These are phyloP conservation scores for Dolomedes plantarius DNA, from an alignment of 2,888 invertebrate species.

Conservation along the genomic window DNA sequence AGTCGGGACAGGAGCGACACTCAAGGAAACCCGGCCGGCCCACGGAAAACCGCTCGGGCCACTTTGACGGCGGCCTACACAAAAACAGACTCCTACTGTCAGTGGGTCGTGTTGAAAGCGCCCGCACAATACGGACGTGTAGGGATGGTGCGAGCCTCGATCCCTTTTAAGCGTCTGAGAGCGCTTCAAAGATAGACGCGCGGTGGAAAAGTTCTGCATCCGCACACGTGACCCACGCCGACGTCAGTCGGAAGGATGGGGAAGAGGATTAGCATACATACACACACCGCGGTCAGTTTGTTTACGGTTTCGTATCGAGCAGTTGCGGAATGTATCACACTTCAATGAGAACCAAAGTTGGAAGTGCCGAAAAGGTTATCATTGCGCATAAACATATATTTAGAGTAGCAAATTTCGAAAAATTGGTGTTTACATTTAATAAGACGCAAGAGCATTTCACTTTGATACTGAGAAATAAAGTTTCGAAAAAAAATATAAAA, in stretches of 20 bases:
- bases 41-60: constrained; percentile 47
- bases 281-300: neutral
- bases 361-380: too few relatives aligned
- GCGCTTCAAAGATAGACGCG: neutral
- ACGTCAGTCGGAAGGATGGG: neutral
- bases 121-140: neutral
- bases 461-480: too few relatives aligned
- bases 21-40: constrained; percentile 32
- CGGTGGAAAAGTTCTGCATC: neutral
- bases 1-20: constrained; percentile 5
- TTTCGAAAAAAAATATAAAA: too few relatives aligned
- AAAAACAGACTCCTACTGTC: constrained; percentile 1
- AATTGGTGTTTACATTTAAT: too few relatives aligned
- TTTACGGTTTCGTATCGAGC: too few relatives aligned
- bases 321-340: too few relatives aligned
- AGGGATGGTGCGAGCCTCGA: neutral
- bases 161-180: neutral
- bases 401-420: too few relatives aligned
- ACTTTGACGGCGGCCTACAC: constrained; percentile 13
- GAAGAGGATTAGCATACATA: neutral
- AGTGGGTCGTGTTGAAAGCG: neutral
- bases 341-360: too few relatives aligned
- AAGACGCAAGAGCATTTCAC: too few relatives aligned
- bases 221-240: neutral
- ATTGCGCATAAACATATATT: too few relatives aligned